A percentile compares a stretch with the other conserved stretches of the same genome.
phyloP scores from a whole-genome alignment of 2,113 vertebrate genomes.

The Anolis carolinensis region DNA sequence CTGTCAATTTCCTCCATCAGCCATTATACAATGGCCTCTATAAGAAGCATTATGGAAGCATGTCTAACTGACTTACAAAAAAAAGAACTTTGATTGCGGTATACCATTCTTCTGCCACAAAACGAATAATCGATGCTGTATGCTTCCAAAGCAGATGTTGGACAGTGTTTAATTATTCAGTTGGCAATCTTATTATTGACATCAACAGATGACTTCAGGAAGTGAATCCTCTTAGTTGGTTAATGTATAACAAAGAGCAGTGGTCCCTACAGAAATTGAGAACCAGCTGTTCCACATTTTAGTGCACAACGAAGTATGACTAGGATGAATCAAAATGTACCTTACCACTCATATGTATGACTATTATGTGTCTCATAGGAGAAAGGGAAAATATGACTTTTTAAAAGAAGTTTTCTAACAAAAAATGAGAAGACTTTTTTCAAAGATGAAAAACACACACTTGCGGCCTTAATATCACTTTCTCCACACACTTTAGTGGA shows the following conservation, averaged over 20 bases:
- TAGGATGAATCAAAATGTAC: slow-evolving; percentile 24
- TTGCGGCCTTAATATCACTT: neutral
- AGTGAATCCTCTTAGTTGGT: slow-evolving; percentile 70
- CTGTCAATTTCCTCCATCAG: slow-evolving; percentile 3
- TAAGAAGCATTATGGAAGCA: neutral
- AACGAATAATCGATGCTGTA: slow-evolving; percentile 55
- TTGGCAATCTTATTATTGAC: slow-evolving; percentile 77
- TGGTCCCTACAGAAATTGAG: slow-evolving; percentile 53
- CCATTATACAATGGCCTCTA: neutral
- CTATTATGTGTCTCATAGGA: neutral
- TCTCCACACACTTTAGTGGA: slow-evolving; percentile 21
- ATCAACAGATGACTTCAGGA: slow-evolving; percentile 69
- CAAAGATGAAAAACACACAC: slow-evolving; percentile 23
- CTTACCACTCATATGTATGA: slow-evolving; percentile 9
- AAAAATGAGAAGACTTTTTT: slow-evolving; percentile 15
- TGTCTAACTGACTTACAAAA: slow-evolving; percentile 30
- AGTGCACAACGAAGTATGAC: slow-evolving; percentile 24
- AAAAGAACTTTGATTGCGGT: slow-evolving; percentile 16
- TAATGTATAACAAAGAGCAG: slow-evolving; percentile 60
- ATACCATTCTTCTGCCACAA: slow-evolving; percentile 41
- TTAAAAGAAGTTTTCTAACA: neutral
- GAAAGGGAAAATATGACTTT: slow-evolving; percentile 50
- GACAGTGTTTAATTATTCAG: slow-evolving; percentile 71
- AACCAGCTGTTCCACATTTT: slow-evolving; percentile 43
- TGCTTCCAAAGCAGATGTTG: slow-evolving; percentile 57